phyloP scores from a whole-genome alignment of 2,888 invertebrate species.

The Aethes cnicana region DNA sequence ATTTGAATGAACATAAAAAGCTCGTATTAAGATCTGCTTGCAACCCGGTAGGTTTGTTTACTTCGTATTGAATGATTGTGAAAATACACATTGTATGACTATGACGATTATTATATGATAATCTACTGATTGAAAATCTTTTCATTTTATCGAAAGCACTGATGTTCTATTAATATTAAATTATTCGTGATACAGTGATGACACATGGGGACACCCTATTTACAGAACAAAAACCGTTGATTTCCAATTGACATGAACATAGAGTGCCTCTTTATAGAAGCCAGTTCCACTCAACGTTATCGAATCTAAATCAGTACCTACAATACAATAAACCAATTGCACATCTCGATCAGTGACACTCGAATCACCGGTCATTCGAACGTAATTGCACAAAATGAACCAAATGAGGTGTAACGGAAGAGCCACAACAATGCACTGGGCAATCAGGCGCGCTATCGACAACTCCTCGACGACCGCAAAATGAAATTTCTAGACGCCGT shows the following conservation, averaged over 20 bases:
- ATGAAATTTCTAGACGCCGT: slow-evolving; percentile 78
- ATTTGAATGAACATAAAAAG: slow-evolving; percentile 79
- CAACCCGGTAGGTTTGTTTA: slow-evolving; percentile 47
- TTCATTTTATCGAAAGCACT: no score
- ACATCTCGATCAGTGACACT: slow-evolving; percentile 42
- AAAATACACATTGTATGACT: neutral
- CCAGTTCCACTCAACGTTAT: slow-evolving; percentile 16
- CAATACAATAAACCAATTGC: slow-evolving; percentile 28
- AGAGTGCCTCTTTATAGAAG: neutral
- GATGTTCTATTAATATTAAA: no score
- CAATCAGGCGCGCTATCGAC: slow-evolving; percentile 65
- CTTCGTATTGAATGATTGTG: slow-evolving; percentile 37
- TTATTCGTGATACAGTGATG: no score
- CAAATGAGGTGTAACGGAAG: slow-evolving; percentile 68
- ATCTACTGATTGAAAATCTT: neutral
- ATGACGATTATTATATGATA: neutral
- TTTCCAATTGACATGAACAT: neutral
- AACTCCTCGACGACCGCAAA: slow-evolving; percentile 78
- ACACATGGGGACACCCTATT: neutral
- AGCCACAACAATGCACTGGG: slow-evolving; percentile 66
- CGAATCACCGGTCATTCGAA: slow-evolving; percentile 50
- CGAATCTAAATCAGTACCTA: slow-evolving; percentile 28
- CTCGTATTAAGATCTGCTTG: slow-evolving; percentile 68
- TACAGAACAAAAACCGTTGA: neutral
- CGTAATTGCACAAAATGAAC: slow-evolving; percentile 55